Evolutionary conservation across 2,113 vertebrate species (phyloP).

Genomic region (Bubalus kerabau): DNA sequence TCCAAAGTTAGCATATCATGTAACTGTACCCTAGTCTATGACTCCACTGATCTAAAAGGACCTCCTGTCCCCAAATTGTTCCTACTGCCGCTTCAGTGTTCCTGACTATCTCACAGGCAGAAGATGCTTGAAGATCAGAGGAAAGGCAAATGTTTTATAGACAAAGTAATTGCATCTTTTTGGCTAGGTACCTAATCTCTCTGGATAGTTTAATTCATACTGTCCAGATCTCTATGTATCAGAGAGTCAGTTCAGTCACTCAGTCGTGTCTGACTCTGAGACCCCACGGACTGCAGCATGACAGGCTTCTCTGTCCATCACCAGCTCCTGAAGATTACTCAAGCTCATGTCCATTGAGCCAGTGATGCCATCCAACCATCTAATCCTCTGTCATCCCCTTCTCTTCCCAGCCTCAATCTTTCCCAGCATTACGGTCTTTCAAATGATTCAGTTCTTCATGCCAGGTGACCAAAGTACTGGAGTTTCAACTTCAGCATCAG

Average conservation of each 20-base stretch:
- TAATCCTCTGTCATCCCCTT: neutral
- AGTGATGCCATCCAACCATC: neutral
- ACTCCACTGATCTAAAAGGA: neutral
- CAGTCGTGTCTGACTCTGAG: neutral
- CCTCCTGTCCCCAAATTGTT: neutral
- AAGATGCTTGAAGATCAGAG: neutral
- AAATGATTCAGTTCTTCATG: neutral
- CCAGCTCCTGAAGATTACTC: neutral
- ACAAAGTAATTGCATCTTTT: neutral
- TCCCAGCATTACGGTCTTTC: neutral
- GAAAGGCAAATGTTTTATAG: neutral
- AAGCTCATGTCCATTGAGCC: neutral
- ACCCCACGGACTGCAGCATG: fast-evolving
- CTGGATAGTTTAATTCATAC: neutral
- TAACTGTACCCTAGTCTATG: neutral
- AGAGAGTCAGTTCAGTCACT: neutral
- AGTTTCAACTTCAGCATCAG: neutral
- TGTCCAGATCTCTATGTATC: neutral
- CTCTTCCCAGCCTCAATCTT: neutral
- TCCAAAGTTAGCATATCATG: neutral
- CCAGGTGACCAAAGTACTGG: neutral
- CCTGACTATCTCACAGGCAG: neutral
- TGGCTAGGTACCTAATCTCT: neutral
- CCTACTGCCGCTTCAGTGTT: neutral
- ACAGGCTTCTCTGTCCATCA: neutral